phyloP scores from a whole-genome alignment of 2,888 invertebrate genomes.

The Tupiocoris notatus region DNA sequence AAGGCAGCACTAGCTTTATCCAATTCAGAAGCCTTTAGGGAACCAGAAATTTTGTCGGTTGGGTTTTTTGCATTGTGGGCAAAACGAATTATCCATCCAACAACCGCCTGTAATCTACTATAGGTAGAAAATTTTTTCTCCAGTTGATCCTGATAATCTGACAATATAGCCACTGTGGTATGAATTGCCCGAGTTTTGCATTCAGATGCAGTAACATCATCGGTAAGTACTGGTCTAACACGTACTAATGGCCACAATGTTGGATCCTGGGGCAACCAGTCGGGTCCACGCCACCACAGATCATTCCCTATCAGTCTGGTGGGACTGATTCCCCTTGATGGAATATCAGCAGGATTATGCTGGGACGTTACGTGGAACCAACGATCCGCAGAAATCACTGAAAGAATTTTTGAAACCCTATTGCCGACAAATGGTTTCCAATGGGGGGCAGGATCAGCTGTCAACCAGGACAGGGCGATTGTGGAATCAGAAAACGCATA shows the following conservation, averaged over 20 bases:
- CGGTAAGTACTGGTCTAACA: not conserved
- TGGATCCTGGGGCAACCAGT: not conserved
- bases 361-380: conserved; percentile 8
- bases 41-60: not conserved
- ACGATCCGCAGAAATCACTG: not conserved
- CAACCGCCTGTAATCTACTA: not conserved
- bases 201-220: not conserved
- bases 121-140: not conserved
- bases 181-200: not conserved
- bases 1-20: not conserved
- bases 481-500: not conserved
- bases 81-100: not conserved
- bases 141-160: not conserved
- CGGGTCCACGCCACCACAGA: conserved; percentile 25
- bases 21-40: not conserved
- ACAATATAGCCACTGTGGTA: not conserved
- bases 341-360: conserved; percentile 12
- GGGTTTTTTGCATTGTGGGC: not conserved
- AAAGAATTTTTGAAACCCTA: conserved; percentile 4
- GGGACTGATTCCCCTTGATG: not conserved
- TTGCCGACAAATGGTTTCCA: conserved; percentile 22
- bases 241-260: not conserved
- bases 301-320: not conserved
- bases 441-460: not conserved
- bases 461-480: not conserved